Evolutionary conservation across 35 echinoderm and acorn worm genomes (phyloP), one percentile per base, ranked within the genome.

Genomic region (Heliocidaris tuberculata): DNA sequence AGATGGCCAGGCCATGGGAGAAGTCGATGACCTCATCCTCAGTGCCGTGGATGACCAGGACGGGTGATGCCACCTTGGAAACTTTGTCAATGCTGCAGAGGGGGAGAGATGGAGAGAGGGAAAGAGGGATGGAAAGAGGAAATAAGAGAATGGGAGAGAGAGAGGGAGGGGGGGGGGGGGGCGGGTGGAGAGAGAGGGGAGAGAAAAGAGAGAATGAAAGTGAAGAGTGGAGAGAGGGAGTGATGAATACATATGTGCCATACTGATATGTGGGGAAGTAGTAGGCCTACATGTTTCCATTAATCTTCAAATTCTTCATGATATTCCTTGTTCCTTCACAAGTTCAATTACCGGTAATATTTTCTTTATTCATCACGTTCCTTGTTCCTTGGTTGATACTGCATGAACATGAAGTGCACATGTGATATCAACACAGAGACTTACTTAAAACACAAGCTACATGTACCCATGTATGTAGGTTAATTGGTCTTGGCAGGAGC

Each of bases 1-100:
- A 99, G 96, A 99, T 99, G 85, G 97, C 98, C 59, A 99, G 94
- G 27, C 98, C 98, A 92, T 99, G 98, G 5, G 98, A 99, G 94
- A 99, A 99, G 92, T 99, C 98, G 11, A 99, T 99, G 13, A 99
- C 98, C 90, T 99, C 98, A 30, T 99, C 98, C 93, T 99, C 98
- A 24, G 98, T 99, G 85, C 98, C 98, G 52, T 99, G 98, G 49
- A 99, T 99, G 13, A 99, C 98, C 88, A 99, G 93, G 49, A 99
- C 98, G 35, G 97, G 97, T 7, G 98, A 99, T 49, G 96, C 88
- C 52, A 99, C 97, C 95, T 97, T 99, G 94, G 97, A 96, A 35
- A 94, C 94, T 93, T 99, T 99, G 91, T 99, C 98, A 86, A 99
- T 97, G 90, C 98, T 99, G 95, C 6, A 86, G 94, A 24, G 48